Percentiles rank a stretch among this genome's conserved stretches.
Evolutionary conservation across 2,888 invertebrate genomes (phyloP).

Genomic region (Cepaea hortensis): DNA sequence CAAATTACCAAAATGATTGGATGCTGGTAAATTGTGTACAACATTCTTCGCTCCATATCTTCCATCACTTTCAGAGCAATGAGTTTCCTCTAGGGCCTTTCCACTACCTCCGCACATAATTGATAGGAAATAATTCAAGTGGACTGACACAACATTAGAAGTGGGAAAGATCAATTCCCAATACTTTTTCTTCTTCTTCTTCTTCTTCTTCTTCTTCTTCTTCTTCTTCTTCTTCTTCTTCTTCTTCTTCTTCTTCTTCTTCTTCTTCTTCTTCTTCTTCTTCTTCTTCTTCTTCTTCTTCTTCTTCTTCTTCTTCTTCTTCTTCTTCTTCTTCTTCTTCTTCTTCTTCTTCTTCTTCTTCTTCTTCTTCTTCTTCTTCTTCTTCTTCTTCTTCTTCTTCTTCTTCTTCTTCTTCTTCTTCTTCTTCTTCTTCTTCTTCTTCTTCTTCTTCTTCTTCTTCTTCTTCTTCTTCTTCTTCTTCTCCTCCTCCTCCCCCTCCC

Average conservation of each 20-base stretch:
- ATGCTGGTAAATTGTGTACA: too few species aligned
- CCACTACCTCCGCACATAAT: too few species aligned
- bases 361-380: background rate
- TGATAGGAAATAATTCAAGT: too few species aligned
- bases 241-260: background rate
- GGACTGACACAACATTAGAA: too few species aligned
- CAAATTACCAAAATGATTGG: too few species aligned
- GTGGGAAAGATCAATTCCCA: too few species aligned
- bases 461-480: background rate
- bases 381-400: background rate
- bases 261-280: background rate
- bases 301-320: background rate
- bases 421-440: too few species aligned
- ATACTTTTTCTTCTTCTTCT: background rate
- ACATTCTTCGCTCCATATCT: too few species aligned
- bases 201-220: background rate
- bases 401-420: background rate
- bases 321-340: background rate
- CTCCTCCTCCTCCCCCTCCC: background rate
- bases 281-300: background rate
- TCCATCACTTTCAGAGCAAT: too few species aligned
- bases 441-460: background rate
- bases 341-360: background rate
- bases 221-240: background rate
- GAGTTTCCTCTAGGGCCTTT: too few species aligned